Base-by-base conservation (phyloP, 2,888 invertebrate genomes). In the Tridacna crocea region DNA sequence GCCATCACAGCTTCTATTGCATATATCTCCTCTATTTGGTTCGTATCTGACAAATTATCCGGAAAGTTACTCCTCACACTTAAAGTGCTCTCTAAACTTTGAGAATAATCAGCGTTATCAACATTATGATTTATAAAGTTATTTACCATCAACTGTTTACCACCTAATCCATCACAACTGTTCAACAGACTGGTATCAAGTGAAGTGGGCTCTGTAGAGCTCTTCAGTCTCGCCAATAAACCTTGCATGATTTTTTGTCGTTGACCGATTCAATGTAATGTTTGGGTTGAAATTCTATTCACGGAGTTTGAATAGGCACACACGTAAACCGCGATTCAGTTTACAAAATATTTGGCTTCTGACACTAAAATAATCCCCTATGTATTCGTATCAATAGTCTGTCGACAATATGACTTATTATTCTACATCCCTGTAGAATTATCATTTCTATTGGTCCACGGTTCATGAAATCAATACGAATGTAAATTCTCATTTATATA, bases 1-100 rank as follows among this genome's bases (percentile, higher is more conserved):
- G 79, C 74, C 84, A 84, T 84, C 36, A 81, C 79, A 19, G 79
- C 77, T n/a, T 84, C 84, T 72, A 84, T 84, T 22, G 72, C 79
- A 22, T 70, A 58, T 46, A 65, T 36, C 24, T 70, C 75, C n/a
- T 80, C 80, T 19, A 75, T 75, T 46, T 58, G 26, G 27, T 48
- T n/a, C 10, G 70, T 70, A 51, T 51, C 51, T 27, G 55, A 26
- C n/a, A 13, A 72, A 13, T 36, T 51, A n/a, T 46, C 48, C 12
- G 51, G 24, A 11, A 47, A 26, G 47, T 24, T 75, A 74, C 74
- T 74, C 26, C 63, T 65, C 22, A 73, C 58, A 74, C 74, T 74
- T 36, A 78, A 70, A 55, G 68, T 74, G 46, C 60, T 74, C 36
- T 74, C 68, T 72, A 72, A 51, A 46, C 68, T 46, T n/a, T 26